phyloP scores from a whole-genome alignment of 2,888 invertebrate species.

The Pycnomerus fuliginosus region DNA sequence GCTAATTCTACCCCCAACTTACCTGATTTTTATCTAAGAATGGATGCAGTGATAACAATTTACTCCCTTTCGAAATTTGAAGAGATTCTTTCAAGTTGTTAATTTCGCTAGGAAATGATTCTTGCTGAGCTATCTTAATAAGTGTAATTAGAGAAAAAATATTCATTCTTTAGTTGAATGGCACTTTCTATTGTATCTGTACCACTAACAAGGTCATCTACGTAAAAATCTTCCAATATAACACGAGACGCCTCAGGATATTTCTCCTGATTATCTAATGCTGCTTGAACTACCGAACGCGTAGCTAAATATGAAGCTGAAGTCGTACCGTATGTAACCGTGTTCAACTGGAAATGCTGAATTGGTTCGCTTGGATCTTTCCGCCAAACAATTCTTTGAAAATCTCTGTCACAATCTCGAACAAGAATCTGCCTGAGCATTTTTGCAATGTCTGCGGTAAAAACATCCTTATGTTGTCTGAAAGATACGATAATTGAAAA shows the following conservation, averaged over 20 bases:
- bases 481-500: slow-evolving; percentile 26
- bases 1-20: slow-evolving; percentile 6
- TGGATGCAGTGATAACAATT: slow-evolving; percentile 9
- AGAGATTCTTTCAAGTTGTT: not conserved
- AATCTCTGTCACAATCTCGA: slow-evolving; percentile 8
- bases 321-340: slow-evolving; percentile 20
- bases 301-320: slow-evolving; percentile 26
- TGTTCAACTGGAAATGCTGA: slow-evolving; percentile 18
- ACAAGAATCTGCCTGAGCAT: slow-evolving; percentile 24
- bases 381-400: slow-evolving; percentile 25
- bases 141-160: not conserved
- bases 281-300: slow-evolving; percentile 17
- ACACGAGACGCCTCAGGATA: slow-evolving; percentile 6
- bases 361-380: slow-evolving; percentile 7
- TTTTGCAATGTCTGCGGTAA: slow-evolving; percentile 23
- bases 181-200: not conserved
- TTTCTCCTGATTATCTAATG: slow-evolving; percentile 6
- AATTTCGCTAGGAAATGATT: slow-evolving; percentile 2
- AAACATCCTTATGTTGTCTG: slow-evolving; percentile 15
- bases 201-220: slow-evolving; percentile 14
- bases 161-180: not conserved
- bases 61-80: slow-evolving; percentile 3
- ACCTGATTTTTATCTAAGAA: slow-evolving; percentile 10
- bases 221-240: slow-evolving; percentile 13
- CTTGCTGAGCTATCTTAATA: slow-evolving; percentile 6